phyloP scores from a whole-genome alignment of 1,140 invertebrate genomes.

The Monochamus saltuarius region DNA sequence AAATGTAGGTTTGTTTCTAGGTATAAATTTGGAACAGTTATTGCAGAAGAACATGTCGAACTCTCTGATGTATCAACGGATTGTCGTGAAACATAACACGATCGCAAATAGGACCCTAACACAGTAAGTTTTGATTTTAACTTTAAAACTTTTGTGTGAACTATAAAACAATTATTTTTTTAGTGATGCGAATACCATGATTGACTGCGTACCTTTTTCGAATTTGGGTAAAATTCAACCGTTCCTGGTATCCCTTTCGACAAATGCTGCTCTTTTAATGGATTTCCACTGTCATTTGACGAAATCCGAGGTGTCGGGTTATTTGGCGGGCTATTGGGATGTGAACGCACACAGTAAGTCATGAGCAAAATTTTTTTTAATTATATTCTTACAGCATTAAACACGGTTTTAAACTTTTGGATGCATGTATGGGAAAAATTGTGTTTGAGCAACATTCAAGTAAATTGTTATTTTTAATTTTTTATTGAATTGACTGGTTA shows the following conservation, averaged over 20 bases:
- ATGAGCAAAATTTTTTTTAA: too few species aligned
- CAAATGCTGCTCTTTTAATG: conserved; percentile 83
- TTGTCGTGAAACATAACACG: conserved; percentile 68
- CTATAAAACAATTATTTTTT: conserved; percentile 40
- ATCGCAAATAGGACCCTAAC: conserved; percentile 68
- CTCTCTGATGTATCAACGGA: conserved; percentile 58
- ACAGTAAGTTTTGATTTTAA: conserved; percentile 62
- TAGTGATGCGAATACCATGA: conserved; percentile 84
- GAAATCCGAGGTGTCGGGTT: conserved; percentile 90
- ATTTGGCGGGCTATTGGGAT: conserved; percentile 93
- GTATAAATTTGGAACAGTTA: conserved; percentile 55
- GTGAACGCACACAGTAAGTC: conserved; percentile 87
- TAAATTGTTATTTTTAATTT: too few species aligned
- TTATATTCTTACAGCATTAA: too few species aligned
- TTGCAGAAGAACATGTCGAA: conserved; percentile 34
- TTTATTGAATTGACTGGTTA: too few species aligned
- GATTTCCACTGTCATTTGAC: conserved; percentile 94
- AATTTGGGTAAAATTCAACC: conserved; percentile 88
- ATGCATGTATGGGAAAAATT: too few species aligned
- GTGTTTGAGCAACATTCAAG: too few species aligned
- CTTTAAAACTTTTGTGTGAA: conserved; percentile 14
- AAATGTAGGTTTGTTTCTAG: conserved; percentile 17
- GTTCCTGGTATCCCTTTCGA: conserved; percentile 84
- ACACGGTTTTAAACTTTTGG: too few species aligned
- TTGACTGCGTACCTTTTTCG: conserved; percentile 83